These are phyloP conservation scores for Pantherophis vulpinus DNA, from an alignment of 2,797 vertebrate genomes.

Conservation along the genomic window DNA sequence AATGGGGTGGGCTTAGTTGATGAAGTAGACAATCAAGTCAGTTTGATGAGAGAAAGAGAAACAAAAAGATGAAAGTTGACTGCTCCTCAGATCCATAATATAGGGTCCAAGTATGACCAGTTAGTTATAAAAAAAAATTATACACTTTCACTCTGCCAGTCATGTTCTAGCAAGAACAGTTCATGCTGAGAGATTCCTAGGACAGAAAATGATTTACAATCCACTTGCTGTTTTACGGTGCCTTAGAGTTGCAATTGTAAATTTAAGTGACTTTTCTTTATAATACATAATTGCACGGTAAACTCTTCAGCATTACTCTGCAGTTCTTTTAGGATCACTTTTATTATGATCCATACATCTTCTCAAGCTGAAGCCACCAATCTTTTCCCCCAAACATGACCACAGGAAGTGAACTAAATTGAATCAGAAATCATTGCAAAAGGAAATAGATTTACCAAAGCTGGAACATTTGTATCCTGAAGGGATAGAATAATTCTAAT, in stretches of 20 bases:
- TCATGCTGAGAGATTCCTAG: background rate
- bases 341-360: slow-evolving; percentile 4
- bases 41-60: background rate
- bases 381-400: background rate
- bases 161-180: background rate
- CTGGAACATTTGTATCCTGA: background rate
- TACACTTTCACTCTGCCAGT: background rate
- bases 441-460: background rate
- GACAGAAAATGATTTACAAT: background rate
- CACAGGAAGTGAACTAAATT: background rate
- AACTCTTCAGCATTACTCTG: background rate
- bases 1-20: background rate
- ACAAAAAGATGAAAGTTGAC: background rate
- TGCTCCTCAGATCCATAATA: background rate
- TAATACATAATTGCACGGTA: slow-evolving; percentile 9
- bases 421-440: background rate
- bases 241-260: slow-evolving; percentile 8
- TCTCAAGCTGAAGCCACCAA: background rate
- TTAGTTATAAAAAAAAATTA: background rate
- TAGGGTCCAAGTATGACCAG: background rate
- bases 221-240: background rate
- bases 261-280: background rate
- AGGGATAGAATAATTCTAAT: background rate
- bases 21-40: background rate
- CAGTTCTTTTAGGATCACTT: background rate